Evolutionary conservation across 2,113 vertebrate genomes (phyloP).

Genomic region (Romanogobio albipinnatus): DNA sequence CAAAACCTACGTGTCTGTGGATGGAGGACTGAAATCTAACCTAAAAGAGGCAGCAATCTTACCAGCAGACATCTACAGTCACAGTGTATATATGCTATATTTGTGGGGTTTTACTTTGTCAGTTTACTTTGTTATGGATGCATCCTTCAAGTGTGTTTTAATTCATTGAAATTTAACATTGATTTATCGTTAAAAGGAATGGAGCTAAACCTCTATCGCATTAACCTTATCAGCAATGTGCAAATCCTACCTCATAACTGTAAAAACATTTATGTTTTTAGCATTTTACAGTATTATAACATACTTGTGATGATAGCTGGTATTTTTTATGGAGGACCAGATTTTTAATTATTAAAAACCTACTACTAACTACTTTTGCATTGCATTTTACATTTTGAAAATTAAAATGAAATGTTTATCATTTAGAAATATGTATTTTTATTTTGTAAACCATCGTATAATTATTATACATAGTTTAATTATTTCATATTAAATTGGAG

Average conservation of each 20-base stretch:
- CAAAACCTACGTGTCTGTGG: conserved; percentile 66
- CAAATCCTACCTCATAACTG: background rate
- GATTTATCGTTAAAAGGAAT: background rate
- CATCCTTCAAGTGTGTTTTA: background rate
- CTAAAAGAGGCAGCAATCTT: background rate
- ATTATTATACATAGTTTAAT: background rate
- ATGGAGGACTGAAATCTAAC: conserved; percentile 53
- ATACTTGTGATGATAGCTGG: no score
- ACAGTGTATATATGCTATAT: background rate
- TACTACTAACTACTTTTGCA: background rate
- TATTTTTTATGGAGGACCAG: background rate
- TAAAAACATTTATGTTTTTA: background rate
- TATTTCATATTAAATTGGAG: no score
- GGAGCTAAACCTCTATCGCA: background rate
- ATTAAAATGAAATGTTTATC: background rate
- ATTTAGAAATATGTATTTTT: background rate
- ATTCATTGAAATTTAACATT: background rate
- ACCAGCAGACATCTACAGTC: background rate
- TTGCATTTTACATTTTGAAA: background rate
- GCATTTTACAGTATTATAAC: background rate
- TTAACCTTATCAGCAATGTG: background rate
- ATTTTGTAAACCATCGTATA: background rate
- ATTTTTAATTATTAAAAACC: background rate
- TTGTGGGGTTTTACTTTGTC: background rate
- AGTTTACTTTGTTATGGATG: background rate